These are phyloP conservation scores for Aphelocoma californica DNA, from an alignment of 2,797 vertebrate genomes.

Conservation along the genomic window DNA sequence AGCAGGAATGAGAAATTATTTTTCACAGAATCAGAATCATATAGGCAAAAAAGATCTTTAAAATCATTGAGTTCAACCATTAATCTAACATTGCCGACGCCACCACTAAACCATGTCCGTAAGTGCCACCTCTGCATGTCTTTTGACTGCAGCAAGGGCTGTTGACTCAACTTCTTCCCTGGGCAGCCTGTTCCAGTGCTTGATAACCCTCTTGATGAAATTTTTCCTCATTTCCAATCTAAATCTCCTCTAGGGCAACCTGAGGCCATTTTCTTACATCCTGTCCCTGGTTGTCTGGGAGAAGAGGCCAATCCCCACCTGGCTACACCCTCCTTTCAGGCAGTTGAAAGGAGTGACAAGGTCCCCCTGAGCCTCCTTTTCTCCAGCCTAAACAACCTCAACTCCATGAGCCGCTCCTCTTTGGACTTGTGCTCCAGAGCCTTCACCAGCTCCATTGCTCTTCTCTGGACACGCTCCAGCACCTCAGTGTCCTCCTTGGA, in stretches of 20 bases:
- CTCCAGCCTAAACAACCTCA: neutral
- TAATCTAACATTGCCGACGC: neutral
- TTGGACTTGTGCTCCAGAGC: neutral
- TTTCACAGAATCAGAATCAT: neutral
- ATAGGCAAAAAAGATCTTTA: neutral
- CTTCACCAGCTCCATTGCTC: neutral
- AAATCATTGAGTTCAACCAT: neutral
- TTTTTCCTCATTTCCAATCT: neutral
- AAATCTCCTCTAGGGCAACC: neutral
- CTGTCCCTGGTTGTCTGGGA: neutral
- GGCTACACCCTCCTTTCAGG: neutral
- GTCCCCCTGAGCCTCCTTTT: neutral
- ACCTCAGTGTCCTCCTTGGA: neutral
- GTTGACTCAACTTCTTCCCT: neutral
- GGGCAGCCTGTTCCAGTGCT: neutral
- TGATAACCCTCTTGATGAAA: neutral
- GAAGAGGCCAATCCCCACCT: neutral
- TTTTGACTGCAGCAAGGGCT: neutral
- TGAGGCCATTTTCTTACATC: neutral
- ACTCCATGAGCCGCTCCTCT: neutral
- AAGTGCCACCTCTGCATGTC: neutral
- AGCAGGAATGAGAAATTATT: constrained; percentile 26
- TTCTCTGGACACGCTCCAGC: neutral
- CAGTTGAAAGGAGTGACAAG: neutral
- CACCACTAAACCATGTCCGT: neutral